Evolutionary conservation across 2,113 vertebrate genomes (phyloP), one percentile per base, ranked within the genome.

Genomic region (Electrona antarctica): DNA sequence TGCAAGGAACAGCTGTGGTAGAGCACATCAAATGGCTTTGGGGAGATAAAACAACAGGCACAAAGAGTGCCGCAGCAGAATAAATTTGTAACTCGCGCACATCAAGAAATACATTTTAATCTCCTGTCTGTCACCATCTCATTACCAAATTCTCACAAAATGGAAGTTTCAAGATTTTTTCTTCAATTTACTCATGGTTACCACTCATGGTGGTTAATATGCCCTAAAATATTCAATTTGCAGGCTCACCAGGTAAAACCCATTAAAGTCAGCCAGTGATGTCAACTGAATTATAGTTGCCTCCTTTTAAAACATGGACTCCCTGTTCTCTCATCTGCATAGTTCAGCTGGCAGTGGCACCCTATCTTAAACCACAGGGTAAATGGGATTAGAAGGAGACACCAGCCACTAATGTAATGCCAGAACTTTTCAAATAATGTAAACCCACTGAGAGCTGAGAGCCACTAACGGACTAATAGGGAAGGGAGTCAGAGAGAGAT

Each of bases 351-450:
- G 21, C 21, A 21, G 21, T 79, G 76, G 73, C 83, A 83, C 84
- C 79, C 86, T 82, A 73, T 87, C 85, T 85, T 78, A 78, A 78
- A 83, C 80, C 79, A 87, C 71, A 73, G 84, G 75, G 74, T 82
- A 92, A 90, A 89, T 85, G 78, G 86, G 88, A 91, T 91, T 87
- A 87, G 82, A 74, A 84, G 64, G 75, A 80, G 77, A 86, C 83
- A 78, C 63, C 8, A 14, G 67, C 65, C 21, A 48, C 73, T 90
- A 91, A 89, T 89, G 83, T 83, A 85, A 83, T 49, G 59, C 76
- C 83, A 83, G 64, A 70, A 87, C 76, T 84, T 87, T 78, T 82
- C 79, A 85, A 88, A 87, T 87, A 88, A 77, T 81, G 76, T 67
- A 80, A 90, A 90, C 84, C 76, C 73, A 78, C 80, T 71, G 74